Percentiles rank a stretch among this genome's conserved stretches.
Evolutionary conservation across 2,797 vertebrate species (phyloP).

Genomic region (Fistularia commersonii): DNA sequence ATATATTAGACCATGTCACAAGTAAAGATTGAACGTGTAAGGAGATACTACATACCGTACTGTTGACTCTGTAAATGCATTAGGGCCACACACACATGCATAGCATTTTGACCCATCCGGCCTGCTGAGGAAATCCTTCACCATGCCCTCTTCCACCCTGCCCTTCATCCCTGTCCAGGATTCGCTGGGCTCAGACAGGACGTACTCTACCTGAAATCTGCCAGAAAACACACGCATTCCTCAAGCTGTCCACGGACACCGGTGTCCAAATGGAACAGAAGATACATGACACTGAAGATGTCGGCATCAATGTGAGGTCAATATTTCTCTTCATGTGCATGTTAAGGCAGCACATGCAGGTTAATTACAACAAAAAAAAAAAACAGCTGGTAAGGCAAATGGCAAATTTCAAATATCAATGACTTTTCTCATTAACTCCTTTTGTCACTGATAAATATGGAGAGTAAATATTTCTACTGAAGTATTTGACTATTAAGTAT

Average conservation of each 20-base stretch:
- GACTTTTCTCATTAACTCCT: no score
- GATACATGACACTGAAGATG: no score
- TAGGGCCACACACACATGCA: conserved; percentile 89
- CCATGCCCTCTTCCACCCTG: conserved; percentile 73
- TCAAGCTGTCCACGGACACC: neutral
- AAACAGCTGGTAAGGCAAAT: no score
- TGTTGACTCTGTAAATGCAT: conserved; percentile 83
- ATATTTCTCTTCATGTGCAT: no score
- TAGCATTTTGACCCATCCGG: conserved; percentile 75
- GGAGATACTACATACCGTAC: conserved; percentile 71
- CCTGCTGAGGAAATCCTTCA: conserved; percentile 76
- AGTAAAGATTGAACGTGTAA: neutral
- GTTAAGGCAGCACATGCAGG: no score
- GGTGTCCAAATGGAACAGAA: neutral
- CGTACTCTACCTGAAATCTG: conserved; percentile 87
- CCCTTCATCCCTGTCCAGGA: conserved; percentile 82
- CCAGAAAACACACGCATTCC: neutral
- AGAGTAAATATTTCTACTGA: no score
- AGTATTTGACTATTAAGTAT: no score
- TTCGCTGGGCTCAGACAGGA: conserved; percentile 83
- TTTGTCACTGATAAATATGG: no score
- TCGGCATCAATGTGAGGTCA: no score
- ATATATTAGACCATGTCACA: no score
- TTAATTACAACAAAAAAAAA: no score
- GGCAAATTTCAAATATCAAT: no score